Evolutionary conservation across 2,113 vertebrate species (phyloP).

Genomic region (Oplegnathus fasciatus): DNA sequence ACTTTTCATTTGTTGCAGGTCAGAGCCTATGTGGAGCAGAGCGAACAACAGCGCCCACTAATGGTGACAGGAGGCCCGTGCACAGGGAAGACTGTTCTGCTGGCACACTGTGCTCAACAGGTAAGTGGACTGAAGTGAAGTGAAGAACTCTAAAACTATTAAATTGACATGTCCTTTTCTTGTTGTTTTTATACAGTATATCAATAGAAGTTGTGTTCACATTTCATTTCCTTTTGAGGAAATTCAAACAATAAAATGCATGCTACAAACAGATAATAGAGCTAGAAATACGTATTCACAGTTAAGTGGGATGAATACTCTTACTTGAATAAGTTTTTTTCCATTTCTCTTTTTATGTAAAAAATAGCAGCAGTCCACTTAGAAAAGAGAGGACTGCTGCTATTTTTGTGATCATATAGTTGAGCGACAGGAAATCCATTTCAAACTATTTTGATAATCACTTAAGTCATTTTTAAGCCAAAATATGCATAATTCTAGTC

Average conservation of each 20-base stretch:
- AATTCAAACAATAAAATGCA: not conserved
- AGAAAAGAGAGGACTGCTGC: not conserved
- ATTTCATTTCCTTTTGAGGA: too few species aligned
- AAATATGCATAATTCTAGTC: not conserved
- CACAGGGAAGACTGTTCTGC: conserved; percentile 85
- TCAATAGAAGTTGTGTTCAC: too few species aligned
- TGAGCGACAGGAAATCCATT: not conserved
- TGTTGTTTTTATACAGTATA: too few species aligned
- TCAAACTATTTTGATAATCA: not conserved
- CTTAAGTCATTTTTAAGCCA: not conserved
- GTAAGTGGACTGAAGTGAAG: conserved; percentile 48
- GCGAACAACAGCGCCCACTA: conserved; percentile 72
- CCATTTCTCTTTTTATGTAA: too few species aligned
- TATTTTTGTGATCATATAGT: too few species aligned
- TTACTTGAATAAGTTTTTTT: too few species aligned
- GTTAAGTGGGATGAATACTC: not conserved
- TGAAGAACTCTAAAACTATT: not conserved
- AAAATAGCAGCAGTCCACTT: not conserved
- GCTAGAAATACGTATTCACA: not conserved
- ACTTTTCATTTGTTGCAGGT: conserved; percentile 52
- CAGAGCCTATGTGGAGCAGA: conserved; percentile 78
- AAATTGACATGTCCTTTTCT: too few species aligned
- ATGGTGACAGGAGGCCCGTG: conserved; percentile 84
- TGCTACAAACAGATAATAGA: too few species aligned
- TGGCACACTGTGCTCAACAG: conserved; percentile 84